These are phyloP conservation scores for Dascillus cervinus DNA, from an alignment of 2,888 invertebrate species.

Conservation along the genomic window DNA sequence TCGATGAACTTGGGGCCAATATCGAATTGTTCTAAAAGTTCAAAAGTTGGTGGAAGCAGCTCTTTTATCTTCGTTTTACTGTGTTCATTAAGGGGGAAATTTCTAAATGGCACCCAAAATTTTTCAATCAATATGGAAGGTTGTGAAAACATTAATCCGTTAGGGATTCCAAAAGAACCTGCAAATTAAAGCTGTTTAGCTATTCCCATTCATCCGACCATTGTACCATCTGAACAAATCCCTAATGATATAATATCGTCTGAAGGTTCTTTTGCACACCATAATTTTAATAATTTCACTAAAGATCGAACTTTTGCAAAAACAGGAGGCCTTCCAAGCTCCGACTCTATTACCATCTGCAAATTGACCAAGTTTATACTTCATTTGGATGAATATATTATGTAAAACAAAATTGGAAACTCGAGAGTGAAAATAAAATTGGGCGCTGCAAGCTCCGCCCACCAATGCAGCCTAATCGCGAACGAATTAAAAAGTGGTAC, in stretches of 20 bases:
- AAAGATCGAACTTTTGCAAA: constrained; percentile 39
- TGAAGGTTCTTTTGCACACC: constrained; percentile 40
- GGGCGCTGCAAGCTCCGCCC: too few relatives aligned
- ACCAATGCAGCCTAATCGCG: too few relatives aligned
- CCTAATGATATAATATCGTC: constrained; percentile 48
- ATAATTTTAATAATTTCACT: constrained; percentile 44
- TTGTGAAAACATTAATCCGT: constrained; percentile 51
- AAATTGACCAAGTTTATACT: too few relatives aligned
- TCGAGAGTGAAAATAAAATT: too few relatives aligned
- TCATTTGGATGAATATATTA: too few relatives aligned
- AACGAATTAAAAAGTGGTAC: too few relatives aligned
- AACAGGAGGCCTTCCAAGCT: constrained; percentile 26
- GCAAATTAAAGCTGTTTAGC: too few relatives aligned
- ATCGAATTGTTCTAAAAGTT: constrained; percentile 8
- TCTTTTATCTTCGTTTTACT: constrained; percentile 13
- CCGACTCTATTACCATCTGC: constrained; percentile 6
- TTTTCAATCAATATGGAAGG: constrained; percentile 43
- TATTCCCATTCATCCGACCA: too few relatives aligned
- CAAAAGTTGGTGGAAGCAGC: constrained; percentile 10
- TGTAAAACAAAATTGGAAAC: too few relatives aligned
- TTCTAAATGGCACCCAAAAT: constrained; percentile 41
- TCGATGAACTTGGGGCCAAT: too few relatives aligned
- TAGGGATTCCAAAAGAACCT: constrained; percentile 50
- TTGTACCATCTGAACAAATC: constrained; percentile 47
- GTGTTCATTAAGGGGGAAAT: constrained; percentile 24